Evolutionary conservation across 1,140 invertebrate species (phyloP).

Genomic region (Lineus longissimus): DNA sequence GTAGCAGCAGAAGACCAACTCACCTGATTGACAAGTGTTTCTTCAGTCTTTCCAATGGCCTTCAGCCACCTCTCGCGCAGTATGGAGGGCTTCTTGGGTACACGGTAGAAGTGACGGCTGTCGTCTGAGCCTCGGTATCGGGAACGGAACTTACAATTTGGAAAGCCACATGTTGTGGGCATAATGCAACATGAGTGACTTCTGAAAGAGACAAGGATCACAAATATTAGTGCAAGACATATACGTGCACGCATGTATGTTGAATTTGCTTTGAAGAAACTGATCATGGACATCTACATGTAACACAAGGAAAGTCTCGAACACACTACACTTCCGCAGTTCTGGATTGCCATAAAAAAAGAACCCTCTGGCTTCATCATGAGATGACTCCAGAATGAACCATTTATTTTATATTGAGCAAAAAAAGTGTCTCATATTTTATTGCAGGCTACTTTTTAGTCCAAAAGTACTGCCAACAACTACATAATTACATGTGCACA

Average conservation of each 20-base stretch:
- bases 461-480: too few relatives aligned
- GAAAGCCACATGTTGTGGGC: conserved; percentile 43
- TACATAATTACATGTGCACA: too few relatives aligned
- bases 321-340: too few relatives aligned
- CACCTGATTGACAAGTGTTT: conserved; percentile 52
- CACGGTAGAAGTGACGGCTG: conserved; percentile 53
- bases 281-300: too few relatives aligned
- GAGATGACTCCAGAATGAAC: too few relatives aligned
- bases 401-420: too few relatives aligned
- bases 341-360: too few relatives aligned
- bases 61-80: conserved; percentile 47
- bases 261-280: too few relatives aligned
- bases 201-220: not conserved
- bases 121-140: conserved; percentile 51
- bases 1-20: not conserved
- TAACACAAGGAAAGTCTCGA: too few relatives aligned
- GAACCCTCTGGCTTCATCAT: too few relatives aligned
- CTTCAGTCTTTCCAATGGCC: conserved; percentile 51
- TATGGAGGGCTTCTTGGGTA: conserved; percentile 48
- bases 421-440: too few relatives aligned
- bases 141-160: conserved; percentile 52
- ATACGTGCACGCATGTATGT: not conserved
- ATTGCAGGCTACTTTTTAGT: too few relatives aligned
- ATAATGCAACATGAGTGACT: conserved; percentile 15
- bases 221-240: not conserved